A percentile compares a stretch with the other conserved stretches of the same genome.
phyloP scores from a whole-genome alignment of 2,888 invertebrate genomes.

The Sussaba pulchella region DNA sequence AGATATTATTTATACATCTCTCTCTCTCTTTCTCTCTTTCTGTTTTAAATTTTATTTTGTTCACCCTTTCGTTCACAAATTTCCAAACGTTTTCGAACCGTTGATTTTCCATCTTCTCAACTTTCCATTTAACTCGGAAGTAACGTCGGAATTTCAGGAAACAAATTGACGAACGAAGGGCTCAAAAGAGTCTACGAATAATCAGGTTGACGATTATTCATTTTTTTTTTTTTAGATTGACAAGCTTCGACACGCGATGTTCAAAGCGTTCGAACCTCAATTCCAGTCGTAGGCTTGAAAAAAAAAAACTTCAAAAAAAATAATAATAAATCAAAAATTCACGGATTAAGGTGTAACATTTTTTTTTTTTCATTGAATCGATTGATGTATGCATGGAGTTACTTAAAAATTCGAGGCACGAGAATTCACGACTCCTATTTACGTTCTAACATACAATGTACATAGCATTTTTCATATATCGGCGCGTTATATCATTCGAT shows the following conservation, averaged over 20 bases:
- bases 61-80: slow-evolving; percentile 17
- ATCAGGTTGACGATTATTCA: slow-evolving; percentile 13
- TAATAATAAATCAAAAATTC: slow-evolving; percentile 20
- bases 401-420: slow-evolving; percentile 60
- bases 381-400: slow-evolving; percentile 16
- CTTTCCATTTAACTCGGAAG: neutral
- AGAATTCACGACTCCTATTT: slow-evolving; percentile 58
- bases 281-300: slow-evolving; percentile 48
- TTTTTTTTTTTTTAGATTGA: slow-evolving; percentile 3
- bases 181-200: slow-evolving; percentile 17
- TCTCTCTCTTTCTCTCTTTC: neutral
- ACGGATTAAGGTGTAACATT: neutral
- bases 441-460: slow-evolving; percentile 52
- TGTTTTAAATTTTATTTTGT: neutral
- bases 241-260: slow-evolving; percentile 16
- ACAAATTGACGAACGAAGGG: slow-evolving; percentile 20
- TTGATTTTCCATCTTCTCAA: neutral
- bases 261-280: slow-evolving; percentile 32
- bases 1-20: neutral
- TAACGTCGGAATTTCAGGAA: slow-evolving; percentile 1
- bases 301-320: slow-evolving; percentile 17
- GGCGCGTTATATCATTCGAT: slow-evolving; percentile 41
- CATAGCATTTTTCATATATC: slow-evolving; percentile 41
- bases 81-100: slow-evolving; percentile 2
- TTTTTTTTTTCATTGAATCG: slow-evolving; percentile 15